Evolutionary conservation across 2,797 vertebrate species (phyloP), one percentile per base, ranked within the genome.

Genomic region (Eidolon dupreanum): DNA sequence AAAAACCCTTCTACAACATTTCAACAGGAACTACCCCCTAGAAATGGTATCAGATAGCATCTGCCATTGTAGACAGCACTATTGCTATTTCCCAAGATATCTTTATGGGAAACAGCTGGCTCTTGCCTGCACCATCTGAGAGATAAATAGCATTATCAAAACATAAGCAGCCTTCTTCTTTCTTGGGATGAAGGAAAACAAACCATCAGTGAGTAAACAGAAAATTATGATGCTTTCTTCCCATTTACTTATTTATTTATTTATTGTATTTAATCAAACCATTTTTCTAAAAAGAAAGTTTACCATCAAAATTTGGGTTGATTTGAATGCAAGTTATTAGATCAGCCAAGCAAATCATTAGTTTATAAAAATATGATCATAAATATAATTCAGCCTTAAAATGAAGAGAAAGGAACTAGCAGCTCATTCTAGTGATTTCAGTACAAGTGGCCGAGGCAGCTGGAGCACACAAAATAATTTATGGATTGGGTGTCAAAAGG

Each of bases 31-130:
- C 43, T 84, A 73, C n/a, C 87, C 90, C 82, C 96, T 85, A 51
- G 46, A 77, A 93, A 78, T 75, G 81, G 66, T 96, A 65, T 95
- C 97, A 95, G 51, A 3, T 41, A 93, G 86, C 83, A 95, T 95
- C 90, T 96, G 92, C 90, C 82, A 43, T 90, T 83, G 49, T 88
- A 95, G 95, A 95, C 28, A 78, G 86, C 84, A 95, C 82, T 77
- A 82, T 9, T 55, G 71, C 65, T 75, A 63, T 94, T 98, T 98
- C 81, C 87, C 19, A 41, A 96, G 85, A 43, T 94, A 93, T 36
- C 88, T 78, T 91, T 93, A 82, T 5, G 16, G 94, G 73, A 98
- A 94, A 94, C 95, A 98, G 85, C 87, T 78, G 92, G 61, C 83
- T 97, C 41, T 63, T 92, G 74, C 75, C 93, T 46, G 77, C 90